phyloP scores from a whole-genome alignment of 1,140 invertebrate genomes.

The Anoplophora glabripennis region DNA sequence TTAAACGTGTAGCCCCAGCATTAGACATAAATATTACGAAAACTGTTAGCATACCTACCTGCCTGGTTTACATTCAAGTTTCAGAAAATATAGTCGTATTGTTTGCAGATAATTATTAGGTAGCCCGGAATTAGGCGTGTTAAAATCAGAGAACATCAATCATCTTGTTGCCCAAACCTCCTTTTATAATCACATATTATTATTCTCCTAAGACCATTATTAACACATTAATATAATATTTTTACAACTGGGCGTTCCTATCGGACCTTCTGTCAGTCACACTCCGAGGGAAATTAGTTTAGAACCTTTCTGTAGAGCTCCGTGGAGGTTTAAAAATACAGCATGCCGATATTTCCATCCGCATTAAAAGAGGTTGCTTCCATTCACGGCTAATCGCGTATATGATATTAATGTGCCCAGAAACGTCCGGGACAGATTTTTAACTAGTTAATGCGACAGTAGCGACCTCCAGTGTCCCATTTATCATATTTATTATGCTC shows the following conservation, averaged over 20 bases:
- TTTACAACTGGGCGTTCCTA: constrained; percentile 46
- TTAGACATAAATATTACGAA: too few relatives aligned
- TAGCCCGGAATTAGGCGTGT: too few relatives aligned
- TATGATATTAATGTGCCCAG: constrained; percentile 47
- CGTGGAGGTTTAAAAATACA: constrained; percentile 13
- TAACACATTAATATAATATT: constrained; percentile 48
- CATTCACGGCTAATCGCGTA: constrained; percentile 47
- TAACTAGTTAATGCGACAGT: constrained; percentile 46
- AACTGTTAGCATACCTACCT: too few relatives aligned
- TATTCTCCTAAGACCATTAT: constrained; percentile 45
- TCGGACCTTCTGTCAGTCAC: constrained; percentile 44
- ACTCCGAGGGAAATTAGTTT: constrained; percentile 36
- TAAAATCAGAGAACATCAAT: constrained; percentile 29
- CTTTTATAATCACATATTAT: constrained; percentile 39
- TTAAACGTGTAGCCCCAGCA: too few relatives aligned
- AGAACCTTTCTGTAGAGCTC: constrained; percentile 22
- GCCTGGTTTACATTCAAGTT: too few relatives aligned
- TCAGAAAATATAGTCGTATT: too few relatives aligned
- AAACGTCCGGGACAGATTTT: constrained; percentile 45
- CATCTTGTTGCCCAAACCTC: constrained; percentile 38
- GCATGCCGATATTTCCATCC: constrained; percentile 30
- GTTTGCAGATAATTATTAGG: neutral
- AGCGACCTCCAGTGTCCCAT: constrained; percentile 41
- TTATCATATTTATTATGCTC: constrained; percentile 44
- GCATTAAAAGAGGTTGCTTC: constrained; percentile 38